These are phyloP conservation scores for Bambusicola thoracicus DNA, from an alignment of 2,113 vertebrate genomes.

Conservation along the genomic window DNA sequence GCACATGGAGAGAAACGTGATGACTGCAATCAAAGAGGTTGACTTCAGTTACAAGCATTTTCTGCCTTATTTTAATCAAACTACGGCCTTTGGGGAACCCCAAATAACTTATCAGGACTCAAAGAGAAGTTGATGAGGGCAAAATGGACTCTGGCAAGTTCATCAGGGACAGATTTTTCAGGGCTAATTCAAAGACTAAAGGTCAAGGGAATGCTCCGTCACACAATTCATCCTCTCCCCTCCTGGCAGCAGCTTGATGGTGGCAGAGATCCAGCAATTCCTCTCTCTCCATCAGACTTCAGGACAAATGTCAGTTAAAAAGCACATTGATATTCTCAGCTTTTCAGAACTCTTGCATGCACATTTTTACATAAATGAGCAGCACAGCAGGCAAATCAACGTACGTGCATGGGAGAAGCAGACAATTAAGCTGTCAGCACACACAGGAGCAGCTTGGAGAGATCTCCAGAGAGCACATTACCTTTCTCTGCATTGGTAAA, in stretches of 20 bases:
- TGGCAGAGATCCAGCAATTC: not conserved
- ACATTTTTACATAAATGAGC: rapidly evolving
- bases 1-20: rapidly evolving
- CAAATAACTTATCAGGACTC: not conserved
- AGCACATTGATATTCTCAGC: not conserved
- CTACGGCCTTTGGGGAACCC: not conserved
- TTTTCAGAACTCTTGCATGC: not conserved
- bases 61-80: not conserved
- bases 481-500: conserved; percentile 92
- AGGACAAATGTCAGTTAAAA: not conserved
- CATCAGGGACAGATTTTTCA: not conserved
- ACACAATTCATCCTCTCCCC: not conserved
- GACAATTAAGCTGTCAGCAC: not conserved
- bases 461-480: not conserved
- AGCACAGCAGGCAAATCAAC: not conserved
- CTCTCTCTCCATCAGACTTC: not conserved
- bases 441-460: rapidly evolving
- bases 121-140: not conserved
- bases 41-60: not conserved
- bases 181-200: not conserved
- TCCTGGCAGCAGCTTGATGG: not conserved
- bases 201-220: not conserved
- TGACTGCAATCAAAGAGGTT: not conserved
- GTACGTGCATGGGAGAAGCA: not conserved
- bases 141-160: not conserved